Conservation (phyloP, 2,113 vertebrate genomes). For the Periophthalmodon schlosseri region DNA sequence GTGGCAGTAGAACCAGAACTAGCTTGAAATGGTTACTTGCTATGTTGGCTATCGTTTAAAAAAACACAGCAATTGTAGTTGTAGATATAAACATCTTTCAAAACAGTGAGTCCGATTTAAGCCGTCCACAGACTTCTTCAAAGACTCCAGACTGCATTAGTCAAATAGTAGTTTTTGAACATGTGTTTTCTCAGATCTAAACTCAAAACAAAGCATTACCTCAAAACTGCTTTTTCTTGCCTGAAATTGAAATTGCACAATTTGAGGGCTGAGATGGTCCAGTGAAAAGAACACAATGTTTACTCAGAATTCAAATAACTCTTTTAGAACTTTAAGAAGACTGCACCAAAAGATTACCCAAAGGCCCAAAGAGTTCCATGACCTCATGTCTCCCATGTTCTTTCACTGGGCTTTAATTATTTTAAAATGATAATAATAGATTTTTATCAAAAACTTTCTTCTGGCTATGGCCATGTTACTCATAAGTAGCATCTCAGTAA, state of each 20-base stretch:
- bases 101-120: not conserved
- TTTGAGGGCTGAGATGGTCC: not conserved
- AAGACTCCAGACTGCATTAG: not conserved
- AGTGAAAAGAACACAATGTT: not conserved
- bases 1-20: too few relatives aligned
- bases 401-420: not conserved
- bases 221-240: not conserved
- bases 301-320: not conserved
- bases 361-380: not conserved
- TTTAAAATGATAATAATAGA: too few relatives aligned
- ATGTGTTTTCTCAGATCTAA: not conserved
- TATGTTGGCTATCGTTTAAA: not conserved
- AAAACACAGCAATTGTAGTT: not conserved
- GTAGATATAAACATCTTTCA: not conserved
- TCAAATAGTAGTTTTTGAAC: not conserved
- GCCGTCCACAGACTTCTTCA: not conserved
- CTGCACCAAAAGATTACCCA: not conserved
- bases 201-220: not conserved
- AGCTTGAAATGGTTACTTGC: too few relatives aligned
- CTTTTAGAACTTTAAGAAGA: not conserved
- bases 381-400: not conserved
- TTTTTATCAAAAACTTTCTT: too few relatives aligned
- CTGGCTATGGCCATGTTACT: too few relatives aligned
- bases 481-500: too few relatives aligned
- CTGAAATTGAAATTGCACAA: not conserved